Conservation (phyloP, 2,888 invertebrate species). For the Melinaea marsaeus region DNA sequence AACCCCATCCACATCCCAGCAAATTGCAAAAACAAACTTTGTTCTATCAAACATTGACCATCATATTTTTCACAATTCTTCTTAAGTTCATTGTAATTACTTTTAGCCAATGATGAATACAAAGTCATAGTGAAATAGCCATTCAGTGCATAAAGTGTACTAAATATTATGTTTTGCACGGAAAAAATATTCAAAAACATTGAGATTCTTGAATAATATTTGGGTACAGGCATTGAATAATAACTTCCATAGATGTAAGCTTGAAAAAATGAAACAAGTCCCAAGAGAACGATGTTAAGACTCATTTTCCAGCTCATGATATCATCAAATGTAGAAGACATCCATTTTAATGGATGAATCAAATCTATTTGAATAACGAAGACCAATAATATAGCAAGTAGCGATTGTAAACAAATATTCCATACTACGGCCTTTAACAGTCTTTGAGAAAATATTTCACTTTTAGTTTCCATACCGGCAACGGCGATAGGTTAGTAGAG, state of each 20-base stretch:
- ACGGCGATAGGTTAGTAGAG: slow-evolving; percentile 28
- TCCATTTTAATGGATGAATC: slow-evolving; percentile 81
- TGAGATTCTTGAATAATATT: slow-evolving; percentile 81
- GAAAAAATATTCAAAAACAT: slow-evolving; percentile 81
- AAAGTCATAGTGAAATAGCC: slow-evolving; percentile 84
- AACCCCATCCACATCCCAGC: slow-evolving; percentile 83
- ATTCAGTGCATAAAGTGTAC: slow-evolving; percentile 78
- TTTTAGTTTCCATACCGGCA: slow-evolving; percentile 60
- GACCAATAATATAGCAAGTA: slow-evolving; percentile 70
- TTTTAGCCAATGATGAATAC: slow-evolving; percentile 81
- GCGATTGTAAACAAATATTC: slow-evolving; percentile 77
- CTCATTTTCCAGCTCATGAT: slow-evolving; percentile 81
- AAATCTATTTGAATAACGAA: slow-evolving; percentile 80
- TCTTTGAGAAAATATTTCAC: slow-evolving; percentile 79
- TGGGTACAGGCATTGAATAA: slow-evolving; percentile 79
- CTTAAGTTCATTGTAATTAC: slow-evolving; percentile 74
- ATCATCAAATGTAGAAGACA: slow-evolving; percentile 77
- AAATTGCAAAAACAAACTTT: slow-evolving; percentile 81
- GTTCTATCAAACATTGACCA: slow-evolving; percentile 81
- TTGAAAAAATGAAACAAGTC: slow-evolving; percentile 81
- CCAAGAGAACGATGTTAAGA: slow-evolving; percentile 80
- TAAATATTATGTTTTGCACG: slow-evolving; percentile 76
- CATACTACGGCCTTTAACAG: slow-evolving; percentile 78
- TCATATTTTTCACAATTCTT: slow-evolving; percentile 64
- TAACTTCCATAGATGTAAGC: slow-evolving; percentile 85